These are phyloP conservation scores for Eriocheir sinensis DNA, from an alignment of 1,140 invertebrate species.

Conservation along the genomic window DNA sequence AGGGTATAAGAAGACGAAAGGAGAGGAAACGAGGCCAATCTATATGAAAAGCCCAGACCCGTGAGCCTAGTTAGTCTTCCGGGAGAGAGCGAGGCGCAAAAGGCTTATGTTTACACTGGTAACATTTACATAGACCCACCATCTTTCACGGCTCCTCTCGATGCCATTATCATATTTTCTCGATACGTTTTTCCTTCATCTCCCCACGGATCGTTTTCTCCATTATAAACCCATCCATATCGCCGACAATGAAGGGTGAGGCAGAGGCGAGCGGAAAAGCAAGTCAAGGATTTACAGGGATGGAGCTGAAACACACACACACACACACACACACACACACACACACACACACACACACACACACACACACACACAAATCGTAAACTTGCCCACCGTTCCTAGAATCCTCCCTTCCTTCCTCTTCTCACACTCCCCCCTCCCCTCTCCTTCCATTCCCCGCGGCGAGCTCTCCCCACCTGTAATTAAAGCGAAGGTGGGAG, in stretches of 20 bases:
- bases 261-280: not conserved
- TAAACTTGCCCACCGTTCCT: not conserved
- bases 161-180: conserved; percentile 61
- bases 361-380: not conserved
- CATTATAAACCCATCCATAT: conserved; percentile 38
- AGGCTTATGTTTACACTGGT: conserved; percentile 59
- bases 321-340: conserved; percentile 21
- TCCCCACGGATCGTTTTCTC: conserved; percentile 30
- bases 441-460: not conserved
- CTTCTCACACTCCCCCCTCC: not conserved
- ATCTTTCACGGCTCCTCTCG: conserved; percentile 45
- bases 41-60: not conserved
- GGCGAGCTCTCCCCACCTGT: not conserved
- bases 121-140: conserved; percentile 56
- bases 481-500: not conserved
- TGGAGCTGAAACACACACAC: too few relatives aligned
- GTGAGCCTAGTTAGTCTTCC: not conserved
- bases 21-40: not conserved
- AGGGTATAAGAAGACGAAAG: not conserved
- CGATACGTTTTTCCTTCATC: conserved; percentile 56
- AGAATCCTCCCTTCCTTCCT: not conserved
- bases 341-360: conserved; percentile 22
- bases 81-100: not conserved
- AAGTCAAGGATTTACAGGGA: too few relatives aligned
- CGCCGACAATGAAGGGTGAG: not conserved